A percentile compares a stretch with the other conserved stretches of the same genome.
Conservation (phyloP, 2,113 vertebrate species). For the Antidorcas marsupialis region DNA sequence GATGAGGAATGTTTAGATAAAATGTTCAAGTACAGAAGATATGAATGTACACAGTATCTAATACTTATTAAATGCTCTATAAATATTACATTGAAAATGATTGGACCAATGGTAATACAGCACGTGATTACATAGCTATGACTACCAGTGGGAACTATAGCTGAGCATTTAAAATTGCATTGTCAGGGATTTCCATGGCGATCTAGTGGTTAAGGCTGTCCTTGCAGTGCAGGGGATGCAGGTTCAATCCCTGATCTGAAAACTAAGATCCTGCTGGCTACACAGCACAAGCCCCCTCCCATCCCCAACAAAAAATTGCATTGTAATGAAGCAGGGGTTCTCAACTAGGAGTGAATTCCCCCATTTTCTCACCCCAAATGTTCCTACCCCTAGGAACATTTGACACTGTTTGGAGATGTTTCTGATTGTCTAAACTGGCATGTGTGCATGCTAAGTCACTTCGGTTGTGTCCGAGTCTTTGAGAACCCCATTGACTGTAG, state of each 20-base stretch:
- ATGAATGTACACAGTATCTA: not conserved
- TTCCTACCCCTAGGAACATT: not conserved
- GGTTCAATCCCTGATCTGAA: not conserved
- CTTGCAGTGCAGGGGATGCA: not conserved
- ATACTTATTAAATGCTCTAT: not conserved
- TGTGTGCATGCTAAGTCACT: not conserved
- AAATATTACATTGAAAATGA: not conserved
- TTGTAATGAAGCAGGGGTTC: not conserved
- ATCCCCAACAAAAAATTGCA: not conserved
- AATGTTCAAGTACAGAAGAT: not conserved
- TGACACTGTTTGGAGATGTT: not conserved
- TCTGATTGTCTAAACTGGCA: not conserved
- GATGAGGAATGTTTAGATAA: not conserved
- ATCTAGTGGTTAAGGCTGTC: not conserved
- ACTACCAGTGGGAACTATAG: not conserved
- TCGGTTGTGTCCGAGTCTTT: accelerated
- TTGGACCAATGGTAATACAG: not conserved
- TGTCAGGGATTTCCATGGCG: not conserved
- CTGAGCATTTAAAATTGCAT: not conserved
- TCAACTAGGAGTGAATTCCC: not conserved
- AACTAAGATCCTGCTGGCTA: not conserved
- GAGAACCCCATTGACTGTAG: not conserved
- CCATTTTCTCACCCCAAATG: not conserved
- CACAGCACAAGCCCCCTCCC: not conserved
- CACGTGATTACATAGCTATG: not conserved